Base-by-base conservation (phyloP, 1,140 invertebrate genomes). In the Phthorimaea operculella region DNA sequence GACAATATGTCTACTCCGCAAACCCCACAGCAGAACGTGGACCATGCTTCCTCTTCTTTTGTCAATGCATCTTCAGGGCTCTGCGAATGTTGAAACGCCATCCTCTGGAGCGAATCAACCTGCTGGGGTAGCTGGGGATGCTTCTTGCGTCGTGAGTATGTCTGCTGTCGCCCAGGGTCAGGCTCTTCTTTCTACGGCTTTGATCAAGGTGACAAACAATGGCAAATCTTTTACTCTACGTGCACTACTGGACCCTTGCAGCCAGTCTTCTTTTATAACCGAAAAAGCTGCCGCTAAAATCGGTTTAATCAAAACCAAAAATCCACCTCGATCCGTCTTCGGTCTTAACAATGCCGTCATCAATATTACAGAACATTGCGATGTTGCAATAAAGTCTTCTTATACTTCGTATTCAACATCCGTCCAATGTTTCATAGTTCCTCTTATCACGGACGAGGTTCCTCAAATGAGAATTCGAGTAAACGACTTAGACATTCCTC, bases 321-420 rank as follows among this genome's bases (percentile, higher is more conserved):
- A 59, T 49, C 6, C 6, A 17, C 49, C 16, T 18, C 15, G 49
- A n/a, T 52, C 15, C 21, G 51, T 59, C 12, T 59, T 50, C 44
- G 58, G 58, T 49, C 44, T 59, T 55, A 50, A 54, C 1, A 59
- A 59, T 52, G 33, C 53, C 7, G 28, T 48, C 0, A 28, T 59
- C 50, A 45, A 48, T 47, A 44, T 59, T 14, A 48, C 58, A 9
- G 58, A 52, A 33, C 54, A 55, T 36, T 55, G 58, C 33, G 18
- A 59, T 11, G 9, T 59, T 33, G 15, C 18, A 9, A 28, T 59
- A 11, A 14, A 50, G 6, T 59, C 58, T 28, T 16, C 33, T 1
- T 15, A 55, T 36, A 55, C 39, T 18, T 44, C 33, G 15, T 59
- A 36, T 45, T 48, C 8, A 16, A 42, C 49, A 10, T 21, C 15